Base-by-base conservation (phyloP, 35 echinoderm and acorn worm genomes). In the Chiridota heheva region DNA sequence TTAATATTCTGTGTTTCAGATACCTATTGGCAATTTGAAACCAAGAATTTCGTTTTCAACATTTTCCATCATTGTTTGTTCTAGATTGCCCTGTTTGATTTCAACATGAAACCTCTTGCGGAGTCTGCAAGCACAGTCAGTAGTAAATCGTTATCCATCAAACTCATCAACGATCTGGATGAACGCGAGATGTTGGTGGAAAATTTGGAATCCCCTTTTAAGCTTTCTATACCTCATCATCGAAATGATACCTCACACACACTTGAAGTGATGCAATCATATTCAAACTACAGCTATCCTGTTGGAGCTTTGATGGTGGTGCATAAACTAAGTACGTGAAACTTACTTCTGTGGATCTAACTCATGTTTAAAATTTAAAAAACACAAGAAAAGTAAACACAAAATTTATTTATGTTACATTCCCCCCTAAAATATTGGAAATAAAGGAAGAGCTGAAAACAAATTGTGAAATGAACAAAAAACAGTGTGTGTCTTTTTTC, bases 61-160 rank as follows among this genome's bases (percentile, higher is more conserved):
- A n/a, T n/a, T n/a, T n/a, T n/a, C n/a, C n/a, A n/a, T n/a, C n/a
- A n/a, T n/a, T n/a, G n/a, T n/a, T n/a, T n/a, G n/a, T n/a, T n/a
- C n/a, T 32, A 74, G 70, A 74, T 51, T 26, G 70, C 70, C 1
- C 70, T 74, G 2, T 74, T 74, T 51, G 44, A 42, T 2, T 74
- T 45, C 17, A 74, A 74, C 44, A 74, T 74, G 40, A 74, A 44
- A 51, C 70, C 70, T 2, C n/a, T n/a, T n/a, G 41, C 20, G 7
- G 70, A 74, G 15, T 22, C 36, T 10, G 44, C 22, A 32, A 33
- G 43, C 20, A 51, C 13, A 7, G 44, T 74, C 17, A 74, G 44
- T 33, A 46, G 70, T 32, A 17, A 74, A 5, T 74, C 70, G 20
- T 47, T 74, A 0, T 74, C 70, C 4, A 32, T 74, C 3, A 74